Conservation (phyloP, 2,888 invertebrate species). For the Morpho helenor region DNA sequence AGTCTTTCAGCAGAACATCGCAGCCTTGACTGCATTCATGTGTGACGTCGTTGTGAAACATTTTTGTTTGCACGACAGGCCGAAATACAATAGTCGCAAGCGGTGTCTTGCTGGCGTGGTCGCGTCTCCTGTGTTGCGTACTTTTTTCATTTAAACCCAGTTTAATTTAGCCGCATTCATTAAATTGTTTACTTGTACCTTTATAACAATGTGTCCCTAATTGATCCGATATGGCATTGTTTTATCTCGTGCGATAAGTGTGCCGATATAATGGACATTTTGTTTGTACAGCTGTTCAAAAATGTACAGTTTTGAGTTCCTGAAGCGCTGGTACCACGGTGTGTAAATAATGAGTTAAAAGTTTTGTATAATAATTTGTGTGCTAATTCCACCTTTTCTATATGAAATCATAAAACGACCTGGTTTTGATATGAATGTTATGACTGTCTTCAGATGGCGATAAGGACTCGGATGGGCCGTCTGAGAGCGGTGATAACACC, state of each 20-base stretch:
- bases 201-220: conserved; percentile 27
- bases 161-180: conserved; percentile 24
- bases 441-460: conserved; percentile 61
- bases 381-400: neutral
- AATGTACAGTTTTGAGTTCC: conserved; percentile 73
- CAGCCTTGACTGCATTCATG: conserved; percentile 57
- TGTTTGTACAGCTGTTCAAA: conserved; percentile 42
- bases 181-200: conserved; percentile 20
- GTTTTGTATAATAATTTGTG: no score
- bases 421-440: conserved; percentile 1
- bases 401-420: neutral
- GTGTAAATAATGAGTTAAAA: conserved; percentile 32
- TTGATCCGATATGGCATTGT: conserved; percentile 44
- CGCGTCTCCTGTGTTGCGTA: conserved; percentile 42
- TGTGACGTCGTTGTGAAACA: conserved; percentile 44
- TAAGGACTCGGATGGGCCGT: conserved; percentile 74
- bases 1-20: conserved; percentile 5
- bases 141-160: conserved; percentile 33
- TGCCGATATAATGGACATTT: conserved; percentile 53
- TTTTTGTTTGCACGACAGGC: conserved; percentile 68
- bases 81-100: conserved; percentile 42
- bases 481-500: conserved; percentile 75
- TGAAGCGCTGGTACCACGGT: conserved; percentile 73
- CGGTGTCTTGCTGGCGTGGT: conserved; percentile 48
- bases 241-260: conserved; percentile 61